Percentiles rank a stretch among this genome's conserved stretches.
Evolutionary conservation across 2,888 invertebrate genomes (phyloP).

Genomic region (Heliconius aoede): DNA sequence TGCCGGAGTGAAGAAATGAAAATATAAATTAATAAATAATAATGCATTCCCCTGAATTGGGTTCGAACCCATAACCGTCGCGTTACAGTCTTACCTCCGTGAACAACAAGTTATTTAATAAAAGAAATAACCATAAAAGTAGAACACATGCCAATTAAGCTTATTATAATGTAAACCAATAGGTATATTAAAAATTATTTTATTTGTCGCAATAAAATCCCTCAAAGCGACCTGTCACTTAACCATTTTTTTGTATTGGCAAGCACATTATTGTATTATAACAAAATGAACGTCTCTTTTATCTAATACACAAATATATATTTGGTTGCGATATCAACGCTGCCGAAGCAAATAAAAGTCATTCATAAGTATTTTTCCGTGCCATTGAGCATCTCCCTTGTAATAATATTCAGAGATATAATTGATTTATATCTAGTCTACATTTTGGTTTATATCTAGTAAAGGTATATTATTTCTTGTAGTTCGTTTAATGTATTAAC

Average conservation of each 20-base stretch:
- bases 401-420: conserved; percentile 63
- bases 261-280: conserved; percentile 14
- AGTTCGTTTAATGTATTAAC: background rate
- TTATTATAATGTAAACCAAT: no score
- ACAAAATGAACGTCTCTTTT: conserved; percentile 30
- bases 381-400: conserved; percentile 65
- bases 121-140: background rate
- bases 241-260: background rate
- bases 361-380: conserved; percentile 67
- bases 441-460: conserved; percentile 45
- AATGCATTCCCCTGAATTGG: no score
- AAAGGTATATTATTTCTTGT: conserved; percentile 39
- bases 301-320: conserved; percentile 38
- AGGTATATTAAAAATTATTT: background rate
- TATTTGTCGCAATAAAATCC: background rate
- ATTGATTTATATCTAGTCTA: conserved; percentile 48
- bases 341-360: conserved; percentile 50
- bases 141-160: background rate
- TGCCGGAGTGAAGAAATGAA: no score
- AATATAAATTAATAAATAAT: no score
- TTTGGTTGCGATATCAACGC: conserved; percentile 38
- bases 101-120: no score
- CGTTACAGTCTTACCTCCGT: no score
- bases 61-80: no score
- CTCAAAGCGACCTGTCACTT: background rate